phyloP scores from a whole-genome alignment of 2,797 vertebrate genomes.

The Siniperca undulata region DNA sequence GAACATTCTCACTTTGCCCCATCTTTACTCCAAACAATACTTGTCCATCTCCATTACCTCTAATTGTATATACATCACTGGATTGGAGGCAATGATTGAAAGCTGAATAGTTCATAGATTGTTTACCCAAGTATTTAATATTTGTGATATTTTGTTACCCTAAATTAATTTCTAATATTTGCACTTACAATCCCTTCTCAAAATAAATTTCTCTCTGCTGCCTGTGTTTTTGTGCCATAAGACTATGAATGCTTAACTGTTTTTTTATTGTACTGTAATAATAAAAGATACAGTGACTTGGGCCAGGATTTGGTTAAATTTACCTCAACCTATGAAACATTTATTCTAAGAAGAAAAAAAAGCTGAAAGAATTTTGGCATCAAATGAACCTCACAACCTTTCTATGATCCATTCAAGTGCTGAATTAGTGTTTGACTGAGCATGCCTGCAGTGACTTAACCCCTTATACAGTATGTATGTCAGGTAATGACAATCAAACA shows the following conservation, averaged over 20 bases:
- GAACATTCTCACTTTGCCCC: neutral
- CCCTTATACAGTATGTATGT: neutral
- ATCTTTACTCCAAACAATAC: neutral
- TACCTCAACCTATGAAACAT: neutral
- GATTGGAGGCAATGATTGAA: neutral
- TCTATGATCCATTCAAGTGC: neutral
- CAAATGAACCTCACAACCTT: neutral
- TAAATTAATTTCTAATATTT: constrained; percentile 1
- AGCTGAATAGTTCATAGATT: neutral
- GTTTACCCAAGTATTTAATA: neutral
- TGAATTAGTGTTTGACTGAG: constrained; percentile 1
- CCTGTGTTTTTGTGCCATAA: neutral
- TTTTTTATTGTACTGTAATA: neutral
- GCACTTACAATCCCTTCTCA: neutral
- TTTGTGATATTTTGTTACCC: neutral
- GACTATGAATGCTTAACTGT: neutral
- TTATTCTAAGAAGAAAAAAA: neutral
- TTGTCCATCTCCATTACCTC: neutral
- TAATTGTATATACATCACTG: neutral
- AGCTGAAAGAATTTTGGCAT: constrained; percentile 25
- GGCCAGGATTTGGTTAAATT: neutral
- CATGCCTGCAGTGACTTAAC: constrained; percentile 9
- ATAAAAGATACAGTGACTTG: neutral
- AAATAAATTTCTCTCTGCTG: neutral
- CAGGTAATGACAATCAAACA: neutral